Evolutionary conservation across 1,140 invertebrate species (phyloP).

Genomic region (Mizuhopecten yessoensis): DNA sequence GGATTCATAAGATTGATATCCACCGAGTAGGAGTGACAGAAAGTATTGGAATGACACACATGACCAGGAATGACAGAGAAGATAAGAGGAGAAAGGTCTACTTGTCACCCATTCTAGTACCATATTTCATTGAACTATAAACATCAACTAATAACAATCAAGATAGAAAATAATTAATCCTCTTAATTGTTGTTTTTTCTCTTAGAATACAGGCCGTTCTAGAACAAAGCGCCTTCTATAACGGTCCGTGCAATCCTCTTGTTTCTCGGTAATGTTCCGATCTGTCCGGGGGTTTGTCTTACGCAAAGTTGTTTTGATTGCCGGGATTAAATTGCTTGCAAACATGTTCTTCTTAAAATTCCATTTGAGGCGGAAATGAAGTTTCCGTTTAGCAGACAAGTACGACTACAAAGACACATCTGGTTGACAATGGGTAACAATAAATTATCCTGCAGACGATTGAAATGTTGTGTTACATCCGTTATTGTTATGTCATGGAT

Average conservation of each 20-base stretch:
- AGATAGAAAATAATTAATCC: background rate
- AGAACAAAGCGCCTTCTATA: background rate
- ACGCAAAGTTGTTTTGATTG: background rate
- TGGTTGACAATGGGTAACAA: background rate
- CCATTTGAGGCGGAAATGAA: constrained; percentile 11
- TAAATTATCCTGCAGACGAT: background rate
- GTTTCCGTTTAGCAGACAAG: background rate
- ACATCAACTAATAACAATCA: background rate
- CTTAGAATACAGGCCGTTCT: background rate
- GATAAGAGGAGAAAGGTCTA: too few relatives aligned
- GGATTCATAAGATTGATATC: too few relatives aligned
- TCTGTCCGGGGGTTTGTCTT: background rate
- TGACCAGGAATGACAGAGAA: too few relatives aligned
- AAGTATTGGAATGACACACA: too few relatives aligned
- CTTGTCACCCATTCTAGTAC: too few relatives aligned
- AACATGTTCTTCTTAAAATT: background rate
- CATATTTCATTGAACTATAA: too few relatives aligned
- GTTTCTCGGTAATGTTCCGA: background rate
- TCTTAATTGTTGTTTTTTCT: background rate
- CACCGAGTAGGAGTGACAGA: too few relatives aligned
- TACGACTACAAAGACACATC: background rate
- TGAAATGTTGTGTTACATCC: background rate
- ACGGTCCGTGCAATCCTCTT: background rate
- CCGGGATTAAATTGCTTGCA: background rate
- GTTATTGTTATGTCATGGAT: background rate